Conservation (phyloP, 30 jellyfish, hydroid and myxozoan genomes). For the Hydractinia symbiolongicarpus region DNA sequence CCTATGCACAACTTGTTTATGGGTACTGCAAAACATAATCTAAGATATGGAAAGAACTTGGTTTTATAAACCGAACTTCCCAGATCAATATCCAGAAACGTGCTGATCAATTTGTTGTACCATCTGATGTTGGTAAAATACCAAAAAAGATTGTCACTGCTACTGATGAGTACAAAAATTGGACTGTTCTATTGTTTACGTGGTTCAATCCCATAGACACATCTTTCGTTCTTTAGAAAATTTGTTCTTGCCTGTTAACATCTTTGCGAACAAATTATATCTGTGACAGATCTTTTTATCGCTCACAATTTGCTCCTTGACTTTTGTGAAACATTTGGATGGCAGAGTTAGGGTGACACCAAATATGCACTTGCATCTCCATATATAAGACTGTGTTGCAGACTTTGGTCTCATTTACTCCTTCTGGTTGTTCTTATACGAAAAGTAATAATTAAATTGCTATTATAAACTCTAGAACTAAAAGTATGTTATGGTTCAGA, state of each 20-base stretch:
- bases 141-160: background rate
- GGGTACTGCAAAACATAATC: background rate
- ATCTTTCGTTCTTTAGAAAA: background rate
- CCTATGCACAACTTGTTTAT: no score
- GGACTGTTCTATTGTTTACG: background rate
- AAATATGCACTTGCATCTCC: conserved; percentile 13
- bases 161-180: conserved; percentile 14
- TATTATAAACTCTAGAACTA: no score
- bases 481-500: no score
- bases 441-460: background rate
- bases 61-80: background rate
- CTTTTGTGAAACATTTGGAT: background rate
- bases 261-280: background rate
- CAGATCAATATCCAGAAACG: background rate
- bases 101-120: background rate
- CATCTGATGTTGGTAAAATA: conserved; percentile 13
- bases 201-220: background rate
- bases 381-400: background rate
- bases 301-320: conserved; percentile 1
- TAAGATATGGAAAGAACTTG: conserved; percentile 5
- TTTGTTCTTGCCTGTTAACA: conserved; percentile 13
- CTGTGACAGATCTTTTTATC: background rate
- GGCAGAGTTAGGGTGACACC: background rate
- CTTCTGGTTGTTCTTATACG: background rate
- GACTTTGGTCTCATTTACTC: conserved; percentile 16